These are phyloP conservation scores for Oreohelix idahoensis DNA, from an alignment of 1,140 invertebrate genomes.

Conservation along the genomic window DNA sequence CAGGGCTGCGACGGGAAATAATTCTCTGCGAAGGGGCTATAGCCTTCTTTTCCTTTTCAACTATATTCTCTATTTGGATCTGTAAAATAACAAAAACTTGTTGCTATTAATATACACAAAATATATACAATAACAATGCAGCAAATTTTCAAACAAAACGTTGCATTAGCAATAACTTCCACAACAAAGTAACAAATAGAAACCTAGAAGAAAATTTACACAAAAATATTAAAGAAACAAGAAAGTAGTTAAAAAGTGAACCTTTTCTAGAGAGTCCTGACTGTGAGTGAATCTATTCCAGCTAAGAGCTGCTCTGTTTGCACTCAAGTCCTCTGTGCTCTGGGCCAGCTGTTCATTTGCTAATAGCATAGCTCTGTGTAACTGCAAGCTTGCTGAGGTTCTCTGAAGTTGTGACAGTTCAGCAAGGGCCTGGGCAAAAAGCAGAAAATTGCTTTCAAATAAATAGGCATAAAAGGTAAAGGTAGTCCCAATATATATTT, in stretches of 20 bases:
- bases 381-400: conserved; percentile 29
- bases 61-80: conserved; percentile 2
- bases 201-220: background rate
- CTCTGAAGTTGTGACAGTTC: conserved; percentile 32
- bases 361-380: conserved; percentile 29
- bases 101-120: background rate
- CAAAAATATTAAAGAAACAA: background rate
- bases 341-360: conserved; percentile 35
- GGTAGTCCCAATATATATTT: no score
- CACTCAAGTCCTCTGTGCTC: conserved; percentile 31
- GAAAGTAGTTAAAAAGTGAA: background rate
- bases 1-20: conserved; percentile 30
- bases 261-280: conserved; percentile 31
- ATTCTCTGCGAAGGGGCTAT: conserved; percentile 32
- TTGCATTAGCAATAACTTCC: no score
- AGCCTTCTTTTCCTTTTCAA: conserved; percentile 27
- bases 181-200: background rate
- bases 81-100: background rate
- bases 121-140: background rate
- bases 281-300: conserved; percentile 39
- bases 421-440: conserved; percentile 25
- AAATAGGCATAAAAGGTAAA: no score
- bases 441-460: no score
- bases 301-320: conserved; percentile 4
- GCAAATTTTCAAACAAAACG: background rate